These are phyloP conservation scores for Coremacera marginata DNA, from an alignment of 2,888 invertebrate genomes.

Conservation along the genomic window DNA sequence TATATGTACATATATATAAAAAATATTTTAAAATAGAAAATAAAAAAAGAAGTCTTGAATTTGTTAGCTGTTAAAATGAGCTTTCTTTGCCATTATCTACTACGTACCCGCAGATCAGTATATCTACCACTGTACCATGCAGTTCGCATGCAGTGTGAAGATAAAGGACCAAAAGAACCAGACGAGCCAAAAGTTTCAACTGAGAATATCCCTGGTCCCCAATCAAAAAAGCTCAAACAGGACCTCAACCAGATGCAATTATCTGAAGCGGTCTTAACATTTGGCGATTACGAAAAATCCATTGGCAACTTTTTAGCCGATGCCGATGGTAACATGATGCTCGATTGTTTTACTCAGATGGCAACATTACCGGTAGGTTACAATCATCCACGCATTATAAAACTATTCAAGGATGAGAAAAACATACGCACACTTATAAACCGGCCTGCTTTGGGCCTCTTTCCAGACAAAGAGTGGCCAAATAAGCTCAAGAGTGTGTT, in stretches of 20 bases:
- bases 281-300: slow-evolving; percentile 90
- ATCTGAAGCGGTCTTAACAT: slow-evolving; percentile 82
- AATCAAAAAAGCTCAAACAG: slow-evolving; percentile 72
- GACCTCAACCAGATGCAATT: slow-evolving; percentile 73
- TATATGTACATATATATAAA: not conserved
- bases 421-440: slow-evolving; percentile 74
- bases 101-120: too few relatives aligned
- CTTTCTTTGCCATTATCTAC: too few relatives aligned
- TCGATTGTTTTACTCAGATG: slow-evolving; percentile 92
- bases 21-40: not conserved
- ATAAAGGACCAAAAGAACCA: slow-evolving; percentile 70
- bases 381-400: slow-evolving; percentile 87
- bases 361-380: slow-evolving; percentile 89
- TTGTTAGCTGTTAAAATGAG: too few relatives aligned
- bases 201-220: slow-evolving; percentile 76
- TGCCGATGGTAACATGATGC: slow-evolving; percentile 81
- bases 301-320: slow-evolving; percentile 93
- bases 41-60: not conserved
- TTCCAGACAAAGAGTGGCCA: slow-evolving; percentile 88
- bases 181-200: slow-evolving; percentile 74
- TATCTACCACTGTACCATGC: too few relatives aligned
- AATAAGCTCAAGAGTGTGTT: slow-evolving; percentile 77
- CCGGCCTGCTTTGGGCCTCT: slow-evolving; percentile 90
- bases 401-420: slow-evolving; percentile 77
- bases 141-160: not conserved